Percentiles rank a stretch among this genome's conserved stretches.
phyloP scores from a whole-genome alignment of 64 coral and sea anemone genomes.

The Stichodactyla mertensii region DNA sequence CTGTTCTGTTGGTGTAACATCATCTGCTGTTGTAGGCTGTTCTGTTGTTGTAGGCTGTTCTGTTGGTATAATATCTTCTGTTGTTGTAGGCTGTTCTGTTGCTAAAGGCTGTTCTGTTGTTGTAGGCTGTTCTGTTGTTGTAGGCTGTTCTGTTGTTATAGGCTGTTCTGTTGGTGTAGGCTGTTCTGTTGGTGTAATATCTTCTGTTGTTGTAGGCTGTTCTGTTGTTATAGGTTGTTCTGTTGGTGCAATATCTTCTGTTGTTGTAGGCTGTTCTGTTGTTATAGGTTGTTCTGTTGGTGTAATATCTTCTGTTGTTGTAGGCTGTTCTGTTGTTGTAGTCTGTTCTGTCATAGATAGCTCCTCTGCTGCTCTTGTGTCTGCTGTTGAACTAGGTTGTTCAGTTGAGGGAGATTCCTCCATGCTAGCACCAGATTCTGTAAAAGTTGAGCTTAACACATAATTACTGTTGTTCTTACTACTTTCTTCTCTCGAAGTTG shows the following conservation, averaged over 20 bases:
- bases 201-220: neutral
- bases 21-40: neutral
- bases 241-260: neutral
- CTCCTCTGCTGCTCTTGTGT: neutral
- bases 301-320: neutral
- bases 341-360: neutral
- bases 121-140: neutral
- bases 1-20: neutral
- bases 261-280: neutral
- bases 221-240: neutral
- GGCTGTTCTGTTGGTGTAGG: neutral
- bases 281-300: neutral
- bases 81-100: neutral
- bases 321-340: neutral
- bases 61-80: neutral
- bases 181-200: neutral
- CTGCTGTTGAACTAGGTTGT: neutral
- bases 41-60: neutral
- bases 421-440: neutral
- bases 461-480: neutral
- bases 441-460: neutral
- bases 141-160: neutral
- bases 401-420: neutral
- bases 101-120: neutral
- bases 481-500: neutral